These are phyloP conservation scores for Brachionus sp. DNA, from an alignment of 1,140 invertebrate genomes.

Conservation along the genomic window DNA sequence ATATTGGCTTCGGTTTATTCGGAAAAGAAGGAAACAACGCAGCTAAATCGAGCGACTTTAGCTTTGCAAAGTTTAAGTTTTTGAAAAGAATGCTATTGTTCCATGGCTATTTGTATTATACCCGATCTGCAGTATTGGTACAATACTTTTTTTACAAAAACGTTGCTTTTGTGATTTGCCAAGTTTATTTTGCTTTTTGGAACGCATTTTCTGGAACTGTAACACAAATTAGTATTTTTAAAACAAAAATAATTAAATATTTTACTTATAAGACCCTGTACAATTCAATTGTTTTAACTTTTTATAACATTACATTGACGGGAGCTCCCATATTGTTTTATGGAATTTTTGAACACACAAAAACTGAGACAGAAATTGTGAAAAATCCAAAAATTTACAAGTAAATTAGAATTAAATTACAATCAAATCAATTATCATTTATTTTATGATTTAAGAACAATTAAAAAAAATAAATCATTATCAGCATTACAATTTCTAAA, in stretches of 20 bases:
- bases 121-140: conserved; percentile 84
- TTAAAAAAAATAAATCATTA: conserved; percentile 25
- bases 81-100: conserved; percentile 80
- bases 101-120: conserved; percentile 88
- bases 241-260: neutral
- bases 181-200: conserved; percentile 99
- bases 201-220: conserved; percentile 96
- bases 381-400: conserved; percentile 12
- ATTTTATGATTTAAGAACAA: neutral
- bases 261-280: conserved; percentile 60
- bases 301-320: conserved; percentile 35
- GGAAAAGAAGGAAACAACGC: conserved; percentile 92
- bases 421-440: neutral
- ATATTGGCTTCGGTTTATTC: conserved; percentile 82
- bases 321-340: conserved; percentile 13
- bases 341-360: conserved; percentile 29
- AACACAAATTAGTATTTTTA: neutral
- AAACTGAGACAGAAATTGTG: neutral
- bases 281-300: conserved; percentile 29
- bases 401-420: neutral
- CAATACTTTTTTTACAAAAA: conserved; percentile 97
- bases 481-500: conserved; percentile 14
- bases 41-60: conserved; percentile 94
- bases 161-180: conserved; percentile 97
- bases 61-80: conserved; percentile 84